These are phyloP conservation scores for Etia nguti DNA, from an alignment of 2,113 vertebrate species.

Conservation along the genomic window DNA sequence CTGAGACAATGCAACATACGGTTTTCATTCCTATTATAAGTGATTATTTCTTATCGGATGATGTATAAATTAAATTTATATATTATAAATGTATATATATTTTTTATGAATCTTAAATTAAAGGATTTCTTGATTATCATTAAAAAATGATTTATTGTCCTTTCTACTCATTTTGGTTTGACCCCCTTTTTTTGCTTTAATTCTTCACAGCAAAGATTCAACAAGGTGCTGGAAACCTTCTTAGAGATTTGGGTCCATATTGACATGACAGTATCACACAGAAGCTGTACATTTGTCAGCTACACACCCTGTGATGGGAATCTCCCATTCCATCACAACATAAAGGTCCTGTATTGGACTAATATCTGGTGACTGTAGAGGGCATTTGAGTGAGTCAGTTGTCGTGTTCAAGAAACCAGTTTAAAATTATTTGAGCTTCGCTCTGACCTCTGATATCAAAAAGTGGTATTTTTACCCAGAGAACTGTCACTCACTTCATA, in stretches of 20 bases:
- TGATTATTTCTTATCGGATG: neutral
- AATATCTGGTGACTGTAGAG: neutral
- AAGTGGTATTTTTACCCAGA: neutral
- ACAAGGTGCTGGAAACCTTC: neutral
- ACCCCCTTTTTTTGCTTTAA: fast-evolving
- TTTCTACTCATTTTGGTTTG: neutral
- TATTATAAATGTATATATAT: neutral
- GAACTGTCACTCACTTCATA: neutral
- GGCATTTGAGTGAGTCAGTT: neutral
- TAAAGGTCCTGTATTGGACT: neutral
- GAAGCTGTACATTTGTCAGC: neutral
- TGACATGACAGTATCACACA: neutral
- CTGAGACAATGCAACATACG: fast-evolving
- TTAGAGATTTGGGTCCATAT: neutral
- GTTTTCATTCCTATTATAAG: neutral
- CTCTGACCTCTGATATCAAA: neutral
- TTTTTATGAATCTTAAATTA: neutral
- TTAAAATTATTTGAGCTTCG: neutral
- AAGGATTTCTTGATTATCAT: neutral
- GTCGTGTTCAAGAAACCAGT: neutral
- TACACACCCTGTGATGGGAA: neutral
- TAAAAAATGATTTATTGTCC: neutral
- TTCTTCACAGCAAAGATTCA: fast-evolving
- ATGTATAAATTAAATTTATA: neutral
- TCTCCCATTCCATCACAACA: neutral